Evolutionary conservation across 2,797 vertebrate genomes (phyloP), one percentile per base, ranked within the genome.

Genomic region (Scyliorhinus canicula): DNA sequence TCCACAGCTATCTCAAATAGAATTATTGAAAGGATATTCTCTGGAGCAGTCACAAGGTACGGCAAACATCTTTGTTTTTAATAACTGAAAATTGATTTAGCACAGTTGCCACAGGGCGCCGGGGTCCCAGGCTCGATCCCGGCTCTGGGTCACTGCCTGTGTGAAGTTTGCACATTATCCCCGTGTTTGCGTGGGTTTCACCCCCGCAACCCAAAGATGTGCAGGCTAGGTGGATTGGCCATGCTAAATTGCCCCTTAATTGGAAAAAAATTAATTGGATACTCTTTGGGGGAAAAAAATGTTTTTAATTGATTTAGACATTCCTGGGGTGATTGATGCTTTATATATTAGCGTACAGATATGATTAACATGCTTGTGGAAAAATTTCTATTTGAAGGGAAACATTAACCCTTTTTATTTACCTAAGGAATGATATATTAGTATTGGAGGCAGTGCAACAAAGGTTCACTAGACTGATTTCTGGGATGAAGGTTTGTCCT

Each of bases 21-120:
- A 96, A 99, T 99, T 96, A 99, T 99, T 95, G 99, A 99, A 96
- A 97, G 99, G 95, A 97, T 99, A 97, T 99, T 99, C 97, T 99
- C 98, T 47, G 99, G 99, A 3, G 98, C 99, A 57, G 99, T 99
- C 95, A 99, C 99, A 96, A 98, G 99, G 99, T 99, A 97, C 98
- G 98, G 96, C 96, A 93, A 71, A 74, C 28, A 50, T 52, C 0
- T 52, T 71, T 1, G 52, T 21, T 93, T 67, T 71, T 50, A 26
- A 55, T 52, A 94, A 94, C 67, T 55, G 67, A 47, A 65, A 60
- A 4, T n/a, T 21, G 57, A 26, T 90, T 52, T 11, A 90, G 35
- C n/a, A n/a, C n/a, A n/a, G n/a, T n/a, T n/a, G n/a, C n/a, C n/a
- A n/a, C n/a, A n/a, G n/a, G n/a, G n/a, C n/a, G n/a, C n/a, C n/a